Evolutionary conservation across 2,888 invertebrate genomes (phyloP).

Genomic region (Trichacis sp.): DNA sequence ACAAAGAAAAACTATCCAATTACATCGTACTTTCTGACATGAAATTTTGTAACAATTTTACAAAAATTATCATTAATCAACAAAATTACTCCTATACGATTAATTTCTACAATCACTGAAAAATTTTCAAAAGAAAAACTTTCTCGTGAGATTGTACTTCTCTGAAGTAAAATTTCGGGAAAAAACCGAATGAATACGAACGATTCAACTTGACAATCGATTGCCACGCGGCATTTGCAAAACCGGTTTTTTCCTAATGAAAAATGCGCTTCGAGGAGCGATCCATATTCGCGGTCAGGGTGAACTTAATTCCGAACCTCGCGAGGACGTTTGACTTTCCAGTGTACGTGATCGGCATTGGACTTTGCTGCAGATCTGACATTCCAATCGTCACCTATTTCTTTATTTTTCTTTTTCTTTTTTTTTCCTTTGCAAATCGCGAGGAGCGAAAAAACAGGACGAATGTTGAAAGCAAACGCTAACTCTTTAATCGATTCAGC

Average conservation of each 20-base stretch:
- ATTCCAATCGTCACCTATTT: not conserved
- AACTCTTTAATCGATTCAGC: no score
- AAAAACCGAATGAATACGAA: no score
- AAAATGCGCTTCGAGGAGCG: conserved; percentile 13
- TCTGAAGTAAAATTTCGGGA: no score
- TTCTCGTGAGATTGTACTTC: no score
- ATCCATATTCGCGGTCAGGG: conserved; percentile 35
- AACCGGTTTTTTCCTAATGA: conserved; percentile 5
- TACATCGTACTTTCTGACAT: no score
- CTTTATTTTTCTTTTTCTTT: not conserved
- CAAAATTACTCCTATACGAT: no score
- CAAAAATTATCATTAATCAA: no score
- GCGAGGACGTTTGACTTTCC: conserved; percentile 28
- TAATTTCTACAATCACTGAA: no score
- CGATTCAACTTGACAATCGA: no score
- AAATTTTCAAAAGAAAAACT: no score
- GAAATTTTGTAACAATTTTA: no score
- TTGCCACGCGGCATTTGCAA: not conserved
- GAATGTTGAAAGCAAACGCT: no score
- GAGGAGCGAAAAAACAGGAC: not conserved
- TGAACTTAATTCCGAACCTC: conserved; percentile 30
- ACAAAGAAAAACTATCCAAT: conserved; percentile 73
- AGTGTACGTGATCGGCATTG: conserved; percentile 22
- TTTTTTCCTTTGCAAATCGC: not conserved
- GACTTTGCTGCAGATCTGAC: not conserved